Base-by-base conservation (phyloP, 2,888 invertebrate species). In the Willowsia nigromaculata region DNA sequence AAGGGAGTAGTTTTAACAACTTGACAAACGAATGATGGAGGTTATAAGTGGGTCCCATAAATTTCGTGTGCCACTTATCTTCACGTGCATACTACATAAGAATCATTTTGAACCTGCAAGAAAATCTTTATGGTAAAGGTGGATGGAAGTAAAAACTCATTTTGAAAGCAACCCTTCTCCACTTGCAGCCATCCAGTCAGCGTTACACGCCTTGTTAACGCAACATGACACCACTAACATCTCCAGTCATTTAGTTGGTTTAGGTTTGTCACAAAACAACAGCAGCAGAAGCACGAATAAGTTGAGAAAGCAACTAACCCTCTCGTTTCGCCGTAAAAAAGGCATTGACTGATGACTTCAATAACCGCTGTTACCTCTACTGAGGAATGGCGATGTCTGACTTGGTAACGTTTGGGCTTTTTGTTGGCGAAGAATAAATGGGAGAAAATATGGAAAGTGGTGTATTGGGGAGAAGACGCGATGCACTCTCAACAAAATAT, bases 331-430 rank as follows among this genome's bases (percentile, higher is more conserved):
- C 9, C 0, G 65, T 37, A 59, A 37, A 74, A 62, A 56, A 74
- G 91, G 91, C 91, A 91, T 91, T 91, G 91, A 91, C 88, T 90
- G 91, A 91, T 91, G 91, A 90, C 90, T 91, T 91, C 91, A 90
- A 91, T 91, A 91, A 89, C 84, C 80, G 87, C 74, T 87, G 81
- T 50, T 59, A 81, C 82, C 47, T 65, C 56, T 18, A 18, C 37
- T 25, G 22, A 18, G 43, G 33, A 40, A 62, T 68, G 53, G 27
- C 18, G 13, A 47, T 53, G 83, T 37, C 22, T 85, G 78, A 65
- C 43, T 40, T 53, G 74, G 74, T 47, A 1, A 18, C 13, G 65
- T 65, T 18, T 62, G 62, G 37, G 5, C 13, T 78, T 53, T 53
- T 37, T 82, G 9, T 15, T 65, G 65, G 65, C 7, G 18, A n/a